These are phyloP conservation scores for Wasmannia auropunctata DNA, from an alignment of 1,140 invertebrate genomes.

Conservation along the genomic window DNA sequence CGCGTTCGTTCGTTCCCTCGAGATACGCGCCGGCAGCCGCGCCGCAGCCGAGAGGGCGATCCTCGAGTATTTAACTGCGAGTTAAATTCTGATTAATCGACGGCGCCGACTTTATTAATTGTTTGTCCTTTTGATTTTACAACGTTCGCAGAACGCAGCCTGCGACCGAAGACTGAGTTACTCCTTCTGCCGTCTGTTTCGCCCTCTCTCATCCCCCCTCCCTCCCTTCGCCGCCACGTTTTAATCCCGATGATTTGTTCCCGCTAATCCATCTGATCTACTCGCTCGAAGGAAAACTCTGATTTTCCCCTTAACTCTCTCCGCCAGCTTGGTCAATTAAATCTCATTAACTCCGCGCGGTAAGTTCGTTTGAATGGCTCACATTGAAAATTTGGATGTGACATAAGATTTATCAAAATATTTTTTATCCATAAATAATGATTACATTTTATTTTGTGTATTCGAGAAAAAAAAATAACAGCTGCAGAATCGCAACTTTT, in stretches of 20 bases:
- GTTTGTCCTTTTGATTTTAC: slow-evolving; percentile 84
- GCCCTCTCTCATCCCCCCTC: slow-evolving; percentile 20
- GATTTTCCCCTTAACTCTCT: slow-evolving; percentile 62
- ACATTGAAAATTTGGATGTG: too few species aligned
- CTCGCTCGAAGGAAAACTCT: slow-evolving; percentile 56
- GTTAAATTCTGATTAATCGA: slow-evolving; percentile 83
- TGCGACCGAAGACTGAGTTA: slow-evolving; percentile 41
- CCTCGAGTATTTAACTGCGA: slow-evolving; percentile 78
- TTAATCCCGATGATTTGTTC: slow-evolving; percentile 85
- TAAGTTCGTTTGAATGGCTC: neutral
- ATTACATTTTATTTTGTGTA: neutral
- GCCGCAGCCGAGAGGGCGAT: slow-evolving; percentile 19
- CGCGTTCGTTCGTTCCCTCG: slow-evolving; percentile 41
- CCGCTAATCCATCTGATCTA: slow-evolving; percentile 79
- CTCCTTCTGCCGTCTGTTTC: slow-evolving; percentile 46
- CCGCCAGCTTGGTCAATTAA: slow-evolving; percentile 57
- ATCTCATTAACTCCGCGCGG: slow-evolving; percentile 42
- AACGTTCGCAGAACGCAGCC: slow-evolving; percentile 64
- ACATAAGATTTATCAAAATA: neutral
- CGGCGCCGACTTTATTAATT: slow-evolving; percentile 82
- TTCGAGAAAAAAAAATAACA: neutral
- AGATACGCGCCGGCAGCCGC: slow-evolving; percentile 34
- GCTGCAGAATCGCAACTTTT: neutral
- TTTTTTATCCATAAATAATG: neutral
- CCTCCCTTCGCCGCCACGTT: slow-evolving; percentile 53